A percentile compares a stretch with the other conserved stretches of the same genome.
Evolutionary conservation across 2,797 vertebrate species (phyloP).

Genomic region (Eulemur rubriventer): DNA sequence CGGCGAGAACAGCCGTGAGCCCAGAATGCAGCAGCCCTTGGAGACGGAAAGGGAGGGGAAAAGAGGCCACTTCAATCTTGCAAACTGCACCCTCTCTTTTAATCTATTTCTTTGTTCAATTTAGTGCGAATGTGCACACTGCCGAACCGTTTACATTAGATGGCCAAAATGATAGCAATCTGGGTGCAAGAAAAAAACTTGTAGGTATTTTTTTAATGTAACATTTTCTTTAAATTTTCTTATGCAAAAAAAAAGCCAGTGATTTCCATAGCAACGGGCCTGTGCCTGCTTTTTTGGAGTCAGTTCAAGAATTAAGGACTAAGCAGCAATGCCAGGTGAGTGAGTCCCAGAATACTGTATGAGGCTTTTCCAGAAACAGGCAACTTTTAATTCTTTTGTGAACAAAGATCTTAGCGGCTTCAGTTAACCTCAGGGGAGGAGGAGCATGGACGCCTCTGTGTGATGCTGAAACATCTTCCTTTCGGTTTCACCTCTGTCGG

Average conservation of each 20-base stretch:
- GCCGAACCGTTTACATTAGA: neutral
- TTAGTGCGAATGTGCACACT: neutral
- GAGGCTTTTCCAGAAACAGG: neutral
- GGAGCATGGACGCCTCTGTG: no score
- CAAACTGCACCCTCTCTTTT: neutral
- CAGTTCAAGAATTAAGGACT: constrained; percentile 47
- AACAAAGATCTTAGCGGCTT: neutral
- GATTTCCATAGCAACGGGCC: constrained; percentile 78
- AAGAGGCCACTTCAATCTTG: neutral
- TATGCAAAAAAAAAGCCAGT: neutral
- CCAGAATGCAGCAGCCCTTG: neutral
- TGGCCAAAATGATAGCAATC: constrained; percentile 8
- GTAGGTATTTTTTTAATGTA: neutral
- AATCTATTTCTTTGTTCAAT: neutral
- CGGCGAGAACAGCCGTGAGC: no score
- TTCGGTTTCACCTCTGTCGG: neutral
- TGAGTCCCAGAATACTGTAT: neutral
- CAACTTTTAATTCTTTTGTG: neutral
- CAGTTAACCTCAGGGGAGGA: neutral
- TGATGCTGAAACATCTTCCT: neutral
- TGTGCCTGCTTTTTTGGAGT: constrained; percentile 47
- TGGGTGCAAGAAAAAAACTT: neutral
- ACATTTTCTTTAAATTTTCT: constrained; percentile 68
- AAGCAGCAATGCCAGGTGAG: neutral
- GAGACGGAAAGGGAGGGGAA: neutral